These are phyloP conservation scores for Spea bombifrons DNA, from an alignment of 2,113 vertebrate genomes.

Conservation along the genomic window DNA sequence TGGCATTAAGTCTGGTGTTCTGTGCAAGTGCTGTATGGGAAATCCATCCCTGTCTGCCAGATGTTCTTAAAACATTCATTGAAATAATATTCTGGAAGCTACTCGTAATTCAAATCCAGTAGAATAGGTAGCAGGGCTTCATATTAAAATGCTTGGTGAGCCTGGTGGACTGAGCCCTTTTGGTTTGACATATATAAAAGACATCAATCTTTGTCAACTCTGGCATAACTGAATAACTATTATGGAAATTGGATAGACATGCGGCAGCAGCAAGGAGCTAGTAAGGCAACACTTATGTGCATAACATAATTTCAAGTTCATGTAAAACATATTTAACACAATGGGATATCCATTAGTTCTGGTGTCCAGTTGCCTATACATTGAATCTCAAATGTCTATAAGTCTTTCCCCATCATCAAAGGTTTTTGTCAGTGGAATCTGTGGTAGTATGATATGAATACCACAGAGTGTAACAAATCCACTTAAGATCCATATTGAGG, in stretches of 20 bases:
- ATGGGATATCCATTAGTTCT: not conserved
- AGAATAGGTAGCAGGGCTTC: not conserved
- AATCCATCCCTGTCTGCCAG: too few relatives aligned
- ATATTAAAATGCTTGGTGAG: not conserved
- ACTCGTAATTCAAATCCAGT: not conserved
- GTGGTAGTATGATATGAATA: slow-evolving; percentile 26
- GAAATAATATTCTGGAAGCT: too few relatives aligned
- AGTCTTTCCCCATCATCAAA: not conserved
- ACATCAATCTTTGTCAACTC: too few relatives aligned
- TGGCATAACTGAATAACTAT: not conserved
- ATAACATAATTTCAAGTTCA: slow-evolving; percentile 33
- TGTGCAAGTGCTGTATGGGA: too few relatives aligned
- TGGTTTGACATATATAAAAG: too few relatives aligned
- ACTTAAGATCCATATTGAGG: slow-evolving; percentile 3
- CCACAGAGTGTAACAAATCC: not conserved
- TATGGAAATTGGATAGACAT: not conserved
- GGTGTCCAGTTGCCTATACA: slow-evolving; percentile 1
- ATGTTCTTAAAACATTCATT: too few relatives aligned
- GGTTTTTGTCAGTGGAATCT: slow-evolving; percentile 11
- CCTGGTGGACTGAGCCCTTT: not conserved
- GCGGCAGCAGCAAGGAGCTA: not conserved
- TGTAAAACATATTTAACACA: slow-evolving; percentile 3
- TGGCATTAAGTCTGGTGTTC: too few relatives aligned
- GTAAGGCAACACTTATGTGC: slow-evolving; percentile 25
- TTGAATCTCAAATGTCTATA: slow-evolving; percentile 17